Evolutionary conservation across 2,113 vertebrate species (phyloP).

Genomic region (Dissostichus mawsoni): DNA sequence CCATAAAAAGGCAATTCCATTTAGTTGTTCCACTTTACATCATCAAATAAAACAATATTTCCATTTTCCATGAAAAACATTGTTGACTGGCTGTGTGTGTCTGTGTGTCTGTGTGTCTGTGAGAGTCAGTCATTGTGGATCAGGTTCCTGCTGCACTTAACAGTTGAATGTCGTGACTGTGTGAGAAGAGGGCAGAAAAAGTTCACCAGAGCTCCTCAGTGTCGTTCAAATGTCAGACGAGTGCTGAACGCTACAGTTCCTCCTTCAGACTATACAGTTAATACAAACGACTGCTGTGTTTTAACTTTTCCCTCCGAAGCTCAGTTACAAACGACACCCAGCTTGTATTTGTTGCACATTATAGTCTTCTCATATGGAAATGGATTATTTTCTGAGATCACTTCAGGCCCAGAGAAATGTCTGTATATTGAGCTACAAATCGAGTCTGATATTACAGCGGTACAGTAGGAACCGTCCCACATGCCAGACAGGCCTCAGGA

Average conservation of each 20-base stretch:
- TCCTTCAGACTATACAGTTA: neutral
- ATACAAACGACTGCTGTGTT: neutral
- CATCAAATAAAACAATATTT: neutral
- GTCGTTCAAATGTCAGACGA: constrained; percentile 56
- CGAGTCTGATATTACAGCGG: constrained; percentile 14
- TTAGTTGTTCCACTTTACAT: neutral
- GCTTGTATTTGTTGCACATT: neutral
- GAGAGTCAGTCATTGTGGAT: constrained; percentile 38
- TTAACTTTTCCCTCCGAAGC: too few relatives aligned
- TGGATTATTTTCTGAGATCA: neutral
- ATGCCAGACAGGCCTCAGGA: constrained; percentile 64
- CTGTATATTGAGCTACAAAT: constrained; percentile 25
- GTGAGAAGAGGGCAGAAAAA: constrained; percentile 42
- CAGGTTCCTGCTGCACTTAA: constrained; percentile 61
- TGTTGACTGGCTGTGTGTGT: neutral
- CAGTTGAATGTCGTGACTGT: constrained; percentile 40
- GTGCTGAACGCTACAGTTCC: neutral
- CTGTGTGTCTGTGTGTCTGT: neutral
- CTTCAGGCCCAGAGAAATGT: neutral
- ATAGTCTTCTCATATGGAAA: neutral
- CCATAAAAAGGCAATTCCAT: too few relatives aligned
- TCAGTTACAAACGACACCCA: neutral
- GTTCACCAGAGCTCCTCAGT: constrained; percentile 51
- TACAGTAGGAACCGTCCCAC: constrained; percentile 9
- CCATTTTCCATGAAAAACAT: neutral